Conservation (phyloP, 2,113 vertebrate species). For the Synchiropus splendidus region DNA sequence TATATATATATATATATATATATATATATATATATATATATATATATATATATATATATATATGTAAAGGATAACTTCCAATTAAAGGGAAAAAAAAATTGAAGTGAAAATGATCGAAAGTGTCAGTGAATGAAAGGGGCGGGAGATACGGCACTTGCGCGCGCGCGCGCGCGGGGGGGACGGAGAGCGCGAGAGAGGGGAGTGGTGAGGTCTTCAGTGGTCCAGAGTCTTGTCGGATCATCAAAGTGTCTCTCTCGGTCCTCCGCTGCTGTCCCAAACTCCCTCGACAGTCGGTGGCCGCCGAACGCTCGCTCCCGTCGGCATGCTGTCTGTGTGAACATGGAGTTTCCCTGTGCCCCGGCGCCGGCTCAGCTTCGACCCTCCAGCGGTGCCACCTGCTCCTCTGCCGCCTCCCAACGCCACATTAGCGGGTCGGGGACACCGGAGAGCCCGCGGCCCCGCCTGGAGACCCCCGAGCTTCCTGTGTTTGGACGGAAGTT, state of each 20-base stretch:
- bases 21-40: too few species aligned
- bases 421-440: constrained; percentile 31
- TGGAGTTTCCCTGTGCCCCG: constrained; percentile 45
- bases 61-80: too few species aligned
- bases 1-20: too few species aligned
- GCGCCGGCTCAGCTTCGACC: constrained; percentile 18
- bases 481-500: constrained; percentile 12
- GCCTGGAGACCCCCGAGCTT: constrained; percentile 28
- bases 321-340: constrained; percentile 58
- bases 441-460: constrained; percentile 29
- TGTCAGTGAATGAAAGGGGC: background rate
- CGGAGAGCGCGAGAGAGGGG: background rate
- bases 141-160: too few species aligned
- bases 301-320: constrained; percentile 31
- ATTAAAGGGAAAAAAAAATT: background rate
- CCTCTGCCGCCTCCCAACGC: constrained; percentile 13
- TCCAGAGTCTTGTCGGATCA: constrained; percentile 15
- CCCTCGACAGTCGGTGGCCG: background rate
- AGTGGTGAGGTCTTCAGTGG: constrained; percentile 1
- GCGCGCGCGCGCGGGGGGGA: background rate
- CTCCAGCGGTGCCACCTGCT: constrained; percentile 24
- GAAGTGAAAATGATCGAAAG: background rate
- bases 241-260: background rate
- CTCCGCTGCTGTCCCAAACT: background rate
- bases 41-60: too few species aligned